phyloP scores from a whole-genome alignment of 2,113 vertebrate species.

The Ondatra zibethicus region DNA sequence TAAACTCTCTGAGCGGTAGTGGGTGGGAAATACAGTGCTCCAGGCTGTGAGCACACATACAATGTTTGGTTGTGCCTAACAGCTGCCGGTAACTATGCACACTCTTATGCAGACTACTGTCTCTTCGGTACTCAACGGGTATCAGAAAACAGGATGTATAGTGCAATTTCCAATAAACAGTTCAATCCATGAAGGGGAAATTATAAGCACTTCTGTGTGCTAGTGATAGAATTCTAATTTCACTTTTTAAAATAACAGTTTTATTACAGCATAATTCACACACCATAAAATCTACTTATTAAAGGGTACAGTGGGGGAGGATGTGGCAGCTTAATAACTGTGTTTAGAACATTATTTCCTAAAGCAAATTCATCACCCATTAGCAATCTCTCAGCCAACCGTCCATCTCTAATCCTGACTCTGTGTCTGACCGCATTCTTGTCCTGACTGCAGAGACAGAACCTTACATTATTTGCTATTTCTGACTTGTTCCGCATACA shows the following conservation, averaged over 20 bases:
- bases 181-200: not conserved
- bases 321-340: not conserved
- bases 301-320: too few relatives aligned
- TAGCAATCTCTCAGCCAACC: not conserved
- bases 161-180: not conserved
- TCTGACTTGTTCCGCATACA: not conserved
- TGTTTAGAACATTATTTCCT: not conserved
- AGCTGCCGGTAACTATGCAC: not conserved
- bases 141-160: not conserved
- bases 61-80: not conserved
- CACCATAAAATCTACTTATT: not conserved
- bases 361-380: accelerated
- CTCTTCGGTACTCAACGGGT: not conserved
- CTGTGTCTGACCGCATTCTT: accelerated
- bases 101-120: not conserved
- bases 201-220: not conserved
- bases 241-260: not conserved
- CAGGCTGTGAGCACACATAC: too few relatives aligned
- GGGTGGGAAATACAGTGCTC: not conserved
- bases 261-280: not conserved
- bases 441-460: too few relatives aligned
- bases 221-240: not conserved
- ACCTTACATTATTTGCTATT: too few relatives aligned
- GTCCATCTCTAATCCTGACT: accelerated
- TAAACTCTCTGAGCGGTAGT: not conserved